Percentiles rank a stretch among this genome's conserved stretches.
These are phyloP conservation scores for Dysidea cf. avara DNA, from an alignment of 37 sponge, comb jelly and placozoan genomes.

Conservation along the genomic window DNA sequence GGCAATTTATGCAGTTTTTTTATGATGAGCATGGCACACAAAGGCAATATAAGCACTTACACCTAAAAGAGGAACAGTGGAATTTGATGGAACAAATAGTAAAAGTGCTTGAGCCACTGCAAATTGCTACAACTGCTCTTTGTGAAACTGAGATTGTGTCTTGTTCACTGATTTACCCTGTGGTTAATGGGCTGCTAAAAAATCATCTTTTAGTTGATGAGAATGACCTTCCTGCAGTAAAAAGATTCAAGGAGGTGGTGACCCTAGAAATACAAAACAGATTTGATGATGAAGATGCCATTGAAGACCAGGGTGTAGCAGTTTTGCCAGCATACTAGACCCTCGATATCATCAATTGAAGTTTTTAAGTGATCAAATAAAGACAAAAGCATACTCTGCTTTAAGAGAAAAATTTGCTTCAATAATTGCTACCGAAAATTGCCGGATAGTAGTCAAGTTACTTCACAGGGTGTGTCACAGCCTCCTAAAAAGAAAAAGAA, in stretches of 20 bases:
- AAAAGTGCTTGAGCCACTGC: conserved; percentile 15
- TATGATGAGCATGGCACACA: neutral
- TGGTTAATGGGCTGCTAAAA: conserved; percentile 19
- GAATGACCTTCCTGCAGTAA: conserved; percentile 20
- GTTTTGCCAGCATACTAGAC: conserved; percentile 4
- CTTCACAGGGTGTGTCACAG: neutral
- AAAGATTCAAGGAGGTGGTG: conserved; percentile 17
- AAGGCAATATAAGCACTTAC: conserved; percentile 7
- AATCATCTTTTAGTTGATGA: conserved; percentile 8
- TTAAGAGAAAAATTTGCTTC: too few relatives aligned
- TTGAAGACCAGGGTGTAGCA: neutral
- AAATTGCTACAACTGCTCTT: conserved; percentile 26
- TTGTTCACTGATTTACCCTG: conserved; percentile 28
- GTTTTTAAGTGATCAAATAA: neutral
- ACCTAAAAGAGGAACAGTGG: conserved; percentile 35
- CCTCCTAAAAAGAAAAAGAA: conserved; percentile 11
- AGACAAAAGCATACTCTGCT: neutral
- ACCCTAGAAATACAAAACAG: neutral
- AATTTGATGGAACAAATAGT: conserved; percentile 17
- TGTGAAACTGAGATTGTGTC: conserved; percentile 9
- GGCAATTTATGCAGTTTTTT: conserved; percentile 24
- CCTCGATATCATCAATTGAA: neutral
- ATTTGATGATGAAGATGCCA: neutral
- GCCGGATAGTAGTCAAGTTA: too few relatives aligned
- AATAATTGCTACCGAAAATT: too few relatives aligned